phyloP scores from a whole-genome alignment of 2,888 invertebrate genomes.

The Cryptocheilus praepositus region DNA sequence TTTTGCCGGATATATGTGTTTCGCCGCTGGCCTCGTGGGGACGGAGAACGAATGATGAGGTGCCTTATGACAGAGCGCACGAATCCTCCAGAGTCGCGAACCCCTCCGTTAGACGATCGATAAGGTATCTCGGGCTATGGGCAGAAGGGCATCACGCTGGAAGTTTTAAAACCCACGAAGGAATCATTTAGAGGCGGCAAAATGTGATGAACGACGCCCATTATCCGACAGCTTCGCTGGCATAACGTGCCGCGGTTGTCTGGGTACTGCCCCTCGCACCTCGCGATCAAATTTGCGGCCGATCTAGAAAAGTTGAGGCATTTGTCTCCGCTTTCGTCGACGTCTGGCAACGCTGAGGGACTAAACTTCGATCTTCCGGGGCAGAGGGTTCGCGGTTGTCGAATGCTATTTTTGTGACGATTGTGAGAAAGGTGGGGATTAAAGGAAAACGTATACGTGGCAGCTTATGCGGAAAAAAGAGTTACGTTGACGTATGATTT shows the following conservation, averaged over 20 bases:
- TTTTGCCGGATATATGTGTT: conserved; percentile 16
- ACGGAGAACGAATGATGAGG: conserved; percentile 26
- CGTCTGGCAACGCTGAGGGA: too few relatives aligned
- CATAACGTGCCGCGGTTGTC: too few relatives aligned
- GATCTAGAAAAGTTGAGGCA: not conserved
- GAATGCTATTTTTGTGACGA: too few relatives aligned
- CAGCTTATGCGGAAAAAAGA: too few relatives aligned
- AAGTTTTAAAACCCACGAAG: conserved; percentile 55
- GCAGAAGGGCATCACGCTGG: conserved; percentile 27
- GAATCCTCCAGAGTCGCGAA: conserved; percentile 34
- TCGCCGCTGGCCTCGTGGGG: conserved; percentile 12
- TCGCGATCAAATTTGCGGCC: not conserved
- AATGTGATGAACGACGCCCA: conserved; percentile 24
- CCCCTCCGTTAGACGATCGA: conserved; percentile 51
- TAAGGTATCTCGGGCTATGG: conserved; percentile 31
- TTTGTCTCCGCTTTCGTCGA: too few relatives aligned
- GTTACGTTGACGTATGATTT: too few relatives aligned
- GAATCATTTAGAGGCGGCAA: conserved; percentile 44
- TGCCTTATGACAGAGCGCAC: conserved; percentile 37
- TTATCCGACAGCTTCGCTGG: too few relatives aligned
- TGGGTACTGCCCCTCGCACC: too few relatives aligned
- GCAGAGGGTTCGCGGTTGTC: too few relatives aligned
- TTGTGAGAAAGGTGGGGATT: too few relatives aligned
- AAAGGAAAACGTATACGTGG: too few relatives aligned
- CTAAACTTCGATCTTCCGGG: too few relatives aligned